Base-by-base conservation (phyloP, 1,140 invertebrate species). In the Mylabris phalerata region DNA sequence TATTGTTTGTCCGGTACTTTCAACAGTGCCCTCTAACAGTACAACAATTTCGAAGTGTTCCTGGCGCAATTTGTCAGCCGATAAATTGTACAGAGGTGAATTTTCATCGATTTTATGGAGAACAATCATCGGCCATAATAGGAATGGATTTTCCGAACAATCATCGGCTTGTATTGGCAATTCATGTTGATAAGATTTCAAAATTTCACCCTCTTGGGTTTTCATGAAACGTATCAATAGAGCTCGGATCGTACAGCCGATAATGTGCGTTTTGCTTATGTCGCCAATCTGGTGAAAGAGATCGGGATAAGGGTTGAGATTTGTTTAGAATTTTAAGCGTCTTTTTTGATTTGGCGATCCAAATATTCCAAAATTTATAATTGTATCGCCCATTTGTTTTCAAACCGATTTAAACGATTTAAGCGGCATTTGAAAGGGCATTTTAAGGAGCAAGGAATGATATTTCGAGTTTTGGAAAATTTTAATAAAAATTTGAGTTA, bases 231-330 rank as follows among this genome's bases (percentile, higher is more conserved):
- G 82, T 40, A 99, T 94, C 48, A 99, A 73, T 71, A 95, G 89
- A 0, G 93, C 93, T 48, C 91, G 75, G 2, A 98, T 85, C 57
- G 85, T 87, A 0, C 91, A 92, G 13, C 93, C 92, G 49, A 98
- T 95, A 47, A 99, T 93, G 72, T 97, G 95, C 6, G 92, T 95
- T 74, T 96, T 97, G 47, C 95, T 79, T 89, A 98, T 95, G 75
- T 98, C 95, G 3, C 95, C 96, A 2, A 98, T 93, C 4, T 95
- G 7, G 7, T 32, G 32, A 4, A 3, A 32, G 19, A 4, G 32
- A 32, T 32, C 32, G 7, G 32, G 32, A 32, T 32, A 32, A 32
- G 4, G 7, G 32, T 32, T 32, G 7, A 4, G 32, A 32, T 32
- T 32, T 32, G 32, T 32, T 3, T 4, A 7, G 32, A 32, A 32